Conservation (phyloP, 2,888 invertebrate species). For the Acleris literana region DNA sequence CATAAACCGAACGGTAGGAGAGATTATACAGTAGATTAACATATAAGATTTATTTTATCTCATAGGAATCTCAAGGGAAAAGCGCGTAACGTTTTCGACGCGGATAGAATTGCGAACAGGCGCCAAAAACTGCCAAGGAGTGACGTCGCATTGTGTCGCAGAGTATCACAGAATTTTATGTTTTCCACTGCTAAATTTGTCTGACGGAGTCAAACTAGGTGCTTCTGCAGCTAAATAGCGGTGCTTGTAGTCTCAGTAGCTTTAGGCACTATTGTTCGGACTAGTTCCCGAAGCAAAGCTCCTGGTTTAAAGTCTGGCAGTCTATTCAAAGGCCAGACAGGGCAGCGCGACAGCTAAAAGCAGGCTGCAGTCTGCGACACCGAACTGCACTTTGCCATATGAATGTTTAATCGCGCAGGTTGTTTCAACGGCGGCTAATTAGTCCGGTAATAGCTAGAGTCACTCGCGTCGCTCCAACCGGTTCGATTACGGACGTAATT, state of each 20-base stretch:
- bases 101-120: too few relatives aligned
- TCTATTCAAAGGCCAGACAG: constrained; percentile 67
- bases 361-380: constrained; percentile 68
- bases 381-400: constrained; percentile 75
- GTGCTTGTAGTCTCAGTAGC: background rate
- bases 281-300: constrained; percentile 36
- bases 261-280: background rate
- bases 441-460: constrained; percentile 47
- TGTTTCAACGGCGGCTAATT: constrained; percentile 72
- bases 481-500: constrained; percentile 32
- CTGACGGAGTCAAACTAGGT: background rate
- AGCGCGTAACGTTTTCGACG: too few relatives aligned
- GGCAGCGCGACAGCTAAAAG: constrained; percentile 65
- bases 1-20: too few relatives aligned
- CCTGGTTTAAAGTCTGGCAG: constrained; percentile 43
- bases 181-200: background rate
- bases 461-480: constrained; percentile 11
- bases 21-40: too few relatives aligned
- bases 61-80: too few relatives aligned
- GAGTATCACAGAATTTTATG: too few relatives aligned
- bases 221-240: background rate
- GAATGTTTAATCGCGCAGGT: constrained; percentile 73
- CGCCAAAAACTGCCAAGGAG: too few relatives aligned
- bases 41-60: too few relatives aligned
- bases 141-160: too few relatives aligned